phyloP scores from a whole-genome alignment of 2,888 invertebrate genomes.

The Patella caerulea region DNA sequence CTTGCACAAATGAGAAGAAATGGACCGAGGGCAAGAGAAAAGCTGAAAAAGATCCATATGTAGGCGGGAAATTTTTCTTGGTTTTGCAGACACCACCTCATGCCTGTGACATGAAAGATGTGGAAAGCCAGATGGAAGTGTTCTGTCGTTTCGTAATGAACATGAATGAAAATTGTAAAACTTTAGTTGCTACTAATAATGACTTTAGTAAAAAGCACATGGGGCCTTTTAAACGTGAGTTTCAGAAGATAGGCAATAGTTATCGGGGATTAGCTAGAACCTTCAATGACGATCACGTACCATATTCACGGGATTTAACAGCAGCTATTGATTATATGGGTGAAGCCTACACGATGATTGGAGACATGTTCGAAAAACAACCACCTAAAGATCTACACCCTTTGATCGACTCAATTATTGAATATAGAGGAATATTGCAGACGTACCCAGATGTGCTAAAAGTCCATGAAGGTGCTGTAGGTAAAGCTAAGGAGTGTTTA shows the following conservation, averaged over 20 bases:
- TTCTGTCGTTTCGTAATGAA: constrained; percentile 86
- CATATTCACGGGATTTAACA: constrained; percentile 75
- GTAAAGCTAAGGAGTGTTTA: constrained; percentile 91
- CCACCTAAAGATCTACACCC: constrained; percentile 78
- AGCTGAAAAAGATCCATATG: constrained; percentile 90
- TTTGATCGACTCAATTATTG: constrained; percentile 89
- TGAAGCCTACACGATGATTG: constrained; percentile 90
- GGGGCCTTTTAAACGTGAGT: constrained; percentile 89
- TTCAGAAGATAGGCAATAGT: constrained; percentile 89
- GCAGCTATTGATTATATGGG: constrained; percentile 88
- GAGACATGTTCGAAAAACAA: constrained; percentile 88
- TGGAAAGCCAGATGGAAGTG: constrained; percentile 87
- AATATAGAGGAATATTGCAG: constrained; percentile 93
- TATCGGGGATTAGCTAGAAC: constrained; percentile 88
- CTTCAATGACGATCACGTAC: constrained; percentile 82
- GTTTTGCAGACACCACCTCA: constrained; percentile 88
- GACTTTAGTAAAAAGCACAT: constrained; percentile 91
- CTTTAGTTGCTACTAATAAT: constrained; percentile 83
- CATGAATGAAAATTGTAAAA: constrained; percentile 90
- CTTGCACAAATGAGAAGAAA: constrained; percentile 94
- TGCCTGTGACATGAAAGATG: constrained; percentile 75
- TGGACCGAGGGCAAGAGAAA: constrained; percentile 97
- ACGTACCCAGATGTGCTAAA: constrained; percentile 90
- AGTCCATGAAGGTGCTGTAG: constrained; percentile 85
- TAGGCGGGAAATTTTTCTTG: constrained; percentile 83